Percentiles rank a stretch among this genome's conserved stretches.
phyloP scores from a whole-genome alignment of 2,888 invertebrate genomes.

The Drosophila infuscata region DNA sequence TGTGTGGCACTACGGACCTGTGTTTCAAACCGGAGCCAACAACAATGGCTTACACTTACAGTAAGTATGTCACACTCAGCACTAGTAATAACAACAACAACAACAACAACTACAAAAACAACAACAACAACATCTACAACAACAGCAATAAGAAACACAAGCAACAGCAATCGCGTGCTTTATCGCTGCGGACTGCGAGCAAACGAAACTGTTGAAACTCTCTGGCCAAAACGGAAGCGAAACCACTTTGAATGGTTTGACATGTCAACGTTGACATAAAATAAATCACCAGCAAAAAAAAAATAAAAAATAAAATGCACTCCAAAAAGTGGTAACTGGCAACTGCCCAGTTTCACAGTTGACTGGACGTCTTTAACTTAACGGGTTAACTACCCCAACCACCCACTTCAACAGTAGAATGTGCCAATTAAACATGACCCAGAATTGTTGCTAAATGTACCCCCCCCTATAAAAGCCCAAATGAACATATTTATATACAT shows the following conservation, averaged over 20 bases:
- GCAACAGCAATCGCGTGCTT: constrained; percentile 72
- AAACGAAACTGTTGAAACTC: constrained; percentile 39
- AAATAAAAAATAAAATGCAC: constrained; percentile 65
- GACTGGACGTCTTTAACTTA: constrained; percentile 29
- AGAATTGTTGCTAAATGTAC: constrained; percentile 62
- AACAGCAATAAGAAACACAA: constrained; percentile 14
- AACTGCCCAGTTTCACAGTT: constrained; percentile 47
- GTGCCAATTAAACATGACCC: constrained; percentile 70
- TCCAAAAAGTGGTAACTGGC: constrained; percentile 48
- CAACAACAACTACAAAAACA: constrained; percentile 12
- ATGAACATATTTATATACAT: constrained; percentile 51
- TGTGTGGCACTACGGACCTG: constrained; percentile 38
- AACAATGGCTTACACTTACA: constrained; percentile 59
- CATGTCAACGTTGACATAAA: constrained; percentile 82
- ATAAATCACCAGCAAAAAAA: constrained; percentile 74
- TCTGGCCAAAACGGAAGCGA: constrained; percentile 70
- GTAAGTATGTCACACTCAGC: constrained; percentile 58
- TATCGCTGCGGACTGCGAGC: constrained; percentile 63
- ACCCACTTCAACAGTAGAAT: constrained; percentile 46
- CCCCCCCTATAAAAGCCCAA: constrained; percentile 47
- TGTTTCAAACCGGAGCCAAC: constrained; percentile 40
- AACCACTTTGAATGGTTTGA: constrained; percentile 82
- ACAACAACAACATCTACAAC: constrained; percentile 15
- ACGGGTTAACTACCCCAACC: constrained; percentile 35
- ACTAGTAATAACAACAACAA: constrained; percentile 38